These are phyloP conservation scores for Girardia tigrina DNA, from an alignment of 2,888 invertebrate genomes.

Conservation along the genomic window DNA sequence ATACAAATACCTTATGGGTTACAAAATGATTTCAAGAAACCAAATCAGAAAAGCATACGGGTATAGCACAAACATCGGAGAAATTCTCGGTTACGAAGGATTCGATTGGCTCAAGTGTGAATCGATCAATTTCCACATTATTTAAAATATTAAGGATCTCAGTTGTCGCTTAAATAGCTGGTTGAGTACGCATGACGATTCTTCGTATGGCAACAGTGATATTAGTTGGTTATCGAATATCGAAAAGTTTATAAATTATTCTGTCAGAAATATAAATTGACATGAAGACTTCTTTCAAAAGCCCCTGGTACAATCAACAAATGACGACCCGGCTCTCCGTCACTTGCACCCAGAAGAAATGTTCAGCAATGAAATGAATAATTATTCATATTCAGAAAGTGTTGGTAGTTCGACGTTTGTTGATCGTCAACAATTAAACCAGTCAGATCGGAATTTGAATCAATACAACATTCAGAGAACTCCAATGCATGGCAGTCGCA, in stretches of 20 bases:
- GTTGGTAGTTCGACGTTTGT: too few species aligned
- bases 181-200: background rate
- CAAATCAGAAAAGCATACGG: background rate
- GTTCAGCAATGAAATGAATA: too few species aligned
- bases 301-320: too few species aligned
- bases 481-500: too few species aligned
- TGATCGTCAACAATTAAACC: too few species aligned
- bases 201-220: background rate
- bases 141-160: background rate
- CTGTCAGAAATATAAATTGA: background rate
- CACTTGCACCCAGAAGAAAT: too few species aligned
- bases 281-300: too few species aligned
- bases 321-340: too few species aligned
- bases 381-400: too few species aligned
- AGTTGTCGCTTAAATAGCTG: background rate
- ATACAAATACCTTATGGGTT: background rate
- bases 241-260: background rate
- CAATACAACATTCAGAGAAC: too few species aligned
- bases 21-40: background rate
- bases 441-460: too few species aligned
- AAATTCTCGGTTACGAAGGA: background rate
- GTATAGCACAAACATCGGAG: background rate
- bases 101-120: background rate
- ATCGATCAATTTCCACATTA: conserved; percentile 9
- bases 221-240: background rate